A percentile compares a stretch with the other conserved stretches of the same genome.
Conservation (phyloP, 2,113 vertebrate genomes). For the Takifugu bimaculatus region DNA sequence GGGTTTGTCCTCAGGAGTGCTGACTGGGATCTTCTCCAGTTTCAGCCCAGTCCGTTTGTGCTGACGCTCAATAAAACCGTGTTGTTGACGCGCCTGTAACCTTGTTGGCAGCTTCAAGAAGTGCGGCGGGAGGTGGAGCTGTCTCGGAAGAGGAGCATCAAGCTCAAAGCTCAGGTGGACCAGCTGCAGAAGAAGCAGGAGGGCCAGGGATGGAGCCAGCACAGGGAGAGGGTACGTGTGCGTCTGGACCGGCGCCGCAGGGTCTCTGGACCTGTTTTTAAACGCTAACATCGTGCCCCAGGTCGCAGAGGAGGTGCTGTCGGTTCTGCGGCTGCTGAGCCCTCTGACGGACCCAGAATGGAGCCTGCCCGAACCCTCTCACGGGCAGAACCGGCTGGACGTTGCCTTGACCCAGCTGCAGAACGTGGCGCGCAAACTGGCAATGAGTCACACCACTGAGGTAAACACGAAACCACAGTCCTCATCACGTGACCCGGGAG, state of each 20-base stretch:
- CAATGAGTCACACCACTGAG: conserved; percentile 58
- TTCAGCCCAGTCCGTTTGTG: conserved; percentile 43
- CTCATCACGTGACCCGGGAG: background rate
- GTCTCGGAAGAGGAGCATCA: conserved; percentile 68
- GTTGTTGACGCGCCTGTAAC: background rate
- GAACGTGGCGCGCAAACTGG: conserved; percentile 63
- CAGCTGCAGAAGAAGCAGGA: conserved; percentile 69
- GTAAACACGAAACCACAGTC: conserved; percentile 26
- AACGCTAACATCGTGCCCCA: conserved; percentile 8
- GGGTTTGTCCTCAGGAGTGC: background rate
- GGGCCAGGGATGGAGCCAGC: conserved; percentile 63
- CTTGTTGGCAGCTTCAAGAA: conserved; percentile 67
- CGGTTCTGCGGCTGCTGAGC: conserved; percentile 65
- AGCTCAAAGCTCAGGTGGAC: conserved; percentile 76
- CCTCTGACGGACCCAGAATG: conserved; percentile 52
- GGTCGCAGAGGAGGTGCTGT: conserved; percentile 74
- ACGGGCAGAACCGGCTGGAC: conserved; percentile 48
- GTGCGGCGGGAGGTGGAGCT: conserved; percentile 73
- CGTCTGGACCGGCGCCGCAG: background rate
- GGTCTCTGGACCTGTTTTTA: background rate
- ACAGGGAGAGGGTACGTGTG: conserved; percentile 61
- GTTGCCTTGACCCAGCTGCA: conserved; percentile 60
- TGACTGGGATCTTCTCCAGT: conserved; percentile 31
- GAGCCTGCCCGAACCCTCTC: background rate
- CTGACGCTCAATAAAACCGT: background rate